Percentiles rank a stretch among this genome's conserved stretches.
phyloP scores from a whole-genome alignment of 2,888 invertebrate species.

The Girardia tigrina region DNA sequence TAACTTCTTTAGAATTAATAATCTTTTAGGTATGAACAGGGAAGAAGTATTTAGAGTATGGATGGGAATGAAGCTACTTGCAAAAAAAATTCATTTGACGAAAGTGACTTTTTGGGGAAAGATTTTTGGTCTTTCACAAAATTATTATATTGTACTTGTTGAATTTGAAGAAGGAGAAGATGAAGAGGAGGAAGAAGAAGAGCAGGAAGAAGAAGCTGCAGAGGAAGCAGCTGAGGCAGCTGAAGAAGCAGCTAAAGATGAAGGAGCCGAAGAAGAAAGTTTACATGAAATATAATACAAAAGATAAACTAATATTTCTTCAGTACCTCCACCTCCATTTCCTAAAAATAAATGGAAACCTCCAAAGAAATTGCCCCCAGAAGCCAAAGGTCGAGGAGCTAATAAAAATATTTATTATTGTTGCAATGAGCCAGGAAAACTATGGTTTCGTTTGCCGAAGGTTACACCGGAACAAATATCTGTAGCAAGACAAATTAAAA shows the following conservation, averaged over 20 bases:
- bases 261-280: constrained; percentile 26
- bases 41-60: constrained; percentile 62
- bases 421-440: constrained; percentile 62
- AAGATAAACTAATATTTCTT: not conserved
- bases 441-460: constrained; percentile 67
- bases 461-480: constrained; percentile 66
- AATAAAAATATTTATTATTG: constrained; percentile 70
- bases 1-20: not conserved
- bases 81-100: constrained; percentile 39
- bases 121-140: constrained; percentile 61
- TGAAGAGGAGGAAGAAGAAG: constrained; percentile 54
- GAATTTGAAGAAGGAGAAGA: constrained; percentile 56
- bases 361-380: constrained; percentile 59
- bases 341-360: constrained; percentile 58
- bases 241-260: constrained; percentile 21
- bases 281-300: not conserved
- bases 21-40: constrained; percentile 55
- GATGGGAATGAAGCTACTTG: constrained; percentile 60
- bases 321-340: constrained; percentile 1
- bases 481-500: constrained; percentile 60
- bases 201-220: constrained; percentile 55
- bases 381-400: constrained; percentile 63
- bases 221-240: constrained; percentile 29
- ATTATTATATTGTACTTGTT: constrained; percentile 66
- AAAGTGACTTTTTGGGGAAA: constrained; percentile 64